These are phyloP conservation scores for Glareola pratincola DNA, from an alignment of 2,113 vertebrate genomes.

Conservation along the genomic window DNA sequence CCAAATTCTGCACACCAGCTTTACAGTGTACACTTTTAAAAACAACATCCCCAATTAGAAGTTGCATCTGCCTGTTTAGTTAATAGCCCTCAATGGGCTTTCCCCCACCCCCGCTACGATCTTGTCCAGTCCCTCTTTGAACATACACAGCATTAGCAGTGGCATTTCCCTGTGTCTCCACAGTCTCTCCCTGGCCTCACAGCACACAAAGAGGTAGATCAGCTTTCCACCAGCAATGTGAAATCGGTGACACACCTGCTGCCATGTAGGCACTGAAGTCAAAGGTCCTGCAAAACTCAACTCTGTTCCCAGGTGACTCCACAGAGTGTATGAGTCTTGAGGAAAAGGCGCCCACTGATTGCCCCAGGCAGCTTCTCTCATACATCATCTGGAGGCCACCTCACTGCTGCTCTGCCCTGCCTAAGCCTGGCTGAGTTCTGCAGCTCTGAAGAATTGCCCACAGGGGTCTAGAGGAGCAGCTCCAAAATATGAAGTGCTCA, in stretches of 20 bases:
- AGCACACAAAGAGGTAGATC: neutral
- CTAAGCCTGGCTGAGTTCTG: neutral
- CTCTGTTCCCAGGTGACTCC: too few relatives aligned
- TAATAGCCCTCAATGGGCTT: neutral
- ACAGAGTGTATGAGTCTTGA: neutral
- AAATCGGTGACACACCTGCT: neutral
- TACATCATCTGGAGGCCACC: neutral
- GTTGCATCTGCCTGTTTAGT: neutral
- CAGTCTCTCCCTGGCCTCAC: neutral
- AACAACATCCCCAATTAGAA: neutral
- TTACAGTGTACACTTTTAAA: neutral
- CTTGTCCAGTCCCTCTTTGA: neutral
- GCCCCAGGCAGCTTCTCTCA: neutral
- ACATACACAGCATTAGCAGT: neutral
- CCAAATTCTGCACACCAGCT: too few relatives aligned
- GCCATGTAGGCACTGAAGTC: neutral
- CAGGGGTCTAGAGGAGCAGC: fast-evolving
- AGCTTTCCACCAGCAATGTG: fast-evolving
- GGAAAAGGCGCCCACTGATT: neutral
- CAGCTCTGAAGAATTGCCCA: neutral
- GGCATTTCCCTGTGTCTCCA: neutral
- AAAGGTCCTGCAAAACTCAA: neutral
- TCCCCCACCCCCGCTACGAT: too few relatives aligned
- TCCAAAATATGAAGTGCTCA: neutral
- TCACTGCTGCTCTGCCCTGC: neutral